Base-by-base conservation (phyloP, 2,797 vertebrate genomes). In the Muscicapa comitata region DNA sequence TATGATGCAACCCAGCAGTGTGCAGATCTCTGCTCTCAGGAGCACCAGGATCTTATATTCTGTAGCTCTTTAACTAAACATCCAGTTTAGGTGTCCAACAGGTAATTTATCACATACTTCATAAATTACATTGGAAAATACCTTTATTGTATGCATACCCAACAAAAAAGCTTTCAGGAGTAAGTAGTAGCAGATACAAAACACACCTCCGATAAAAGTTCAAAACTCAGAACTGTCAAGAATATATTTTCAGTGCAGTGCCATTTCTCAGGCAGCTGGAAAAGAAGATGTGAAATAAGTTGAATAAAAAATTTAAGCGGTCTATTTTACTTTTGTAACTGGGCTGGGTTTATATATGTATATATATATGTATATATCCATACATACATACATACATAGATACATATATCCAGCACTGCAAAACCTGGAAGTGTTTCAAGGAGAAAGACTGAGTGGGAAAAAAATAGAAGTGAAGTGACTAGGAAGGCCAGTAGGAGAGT, bases 391-490 rank as follows among this genome's bases (percentile, higher is more conserved):
- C n/a, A n/a, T n/a, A n/a, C n/a, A n/a, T n/a, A n/a, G n/a, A n/a
- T 55, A 66, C 17, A 29, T 86, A 51, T 35, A 84, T 79, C 72
- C 23, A 63, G 43, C 50, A 85, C 5, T 86, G 81, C 15, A 93
- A 95, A 88, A 78, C n/a, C 61, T 74, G 38, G 42, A 82, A 55
- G 14, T 62, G 16, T 43, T 88, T 72, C 45, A 79, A 51, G 54
- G 88, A 73, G 50, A 88, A 91, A 90, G 48, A 78, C 7, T 90
- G 55, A 11, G 45, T 77, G 17, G 57, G 83, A 59, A 84, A 95
- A 95, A 92, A 94, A n/a, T 75, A 38, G 61, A 93, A 93, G 94
- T 84, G 3, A 81, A 92, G 70, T 79, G 70, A 84, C 74, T 65
- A 72, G 21, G 48, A 65, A 92, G 31, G 61, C 77, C 26, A 80